Conservation (phyloP, 2,113 vertebrate genomes). For the Oreochromis tanganicae region DNA sequence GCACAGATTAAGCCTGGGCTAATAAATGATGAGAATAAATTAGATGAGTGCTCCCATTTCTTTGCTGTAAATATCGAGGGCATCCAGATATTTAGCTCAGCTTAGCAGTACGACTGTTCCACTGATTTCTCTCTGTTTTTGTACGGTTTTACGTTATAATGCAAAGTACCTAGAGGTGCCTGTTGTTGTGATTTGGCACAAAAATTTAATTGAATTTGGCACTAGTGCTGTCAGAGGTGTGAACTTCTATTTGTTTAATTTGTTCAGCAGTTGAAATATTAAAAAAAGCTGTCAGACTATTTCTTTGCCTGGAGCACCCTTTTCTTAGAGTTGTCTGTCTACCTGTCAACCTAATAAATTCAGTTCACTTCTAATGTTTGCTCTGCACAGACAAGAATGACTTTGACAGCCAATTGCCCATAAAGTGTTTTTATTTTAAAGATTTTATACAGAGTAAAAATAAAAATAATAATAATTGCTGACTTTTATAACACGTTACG, state of each 20-base stretch:
- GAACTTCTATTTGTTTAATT: neutral
- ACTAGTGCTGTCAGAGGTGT: neutral
- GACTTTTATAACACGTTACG: neutral
- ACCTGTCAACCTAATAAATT: neutral
- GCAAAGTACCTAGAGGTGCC: neutral
- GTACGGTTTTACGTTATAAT: neutral
- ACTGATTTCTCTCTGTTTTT: neutral
- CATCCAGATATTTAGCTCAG: neutral
- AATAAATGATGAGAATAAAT: neutral
- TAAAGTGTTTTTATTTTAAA: neutral
- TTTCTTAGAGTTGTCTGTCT: neutral
- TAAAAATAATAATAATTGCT: neutral
- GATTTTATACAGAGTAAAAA: rapidly evolving
- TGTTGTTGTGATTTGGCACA: neutral
- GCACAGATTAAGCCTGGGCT: neutral
- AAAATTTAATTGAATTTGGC: neutral
- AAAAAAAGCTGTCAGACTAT: neutral
- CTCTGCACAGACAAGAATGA: neutral
- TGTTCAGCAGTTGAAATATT: neutral
- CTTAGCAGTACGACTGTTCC: neutral
- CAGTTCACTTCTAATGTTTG: neutral
- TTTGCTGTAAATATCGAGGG: neutral
- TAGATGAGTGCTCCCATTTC: neutral
- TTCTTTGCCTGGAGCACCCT: neutral
- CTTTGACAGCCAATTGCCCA: neutral